Conservation (phyloP, 2,113 vertebrate genomes). For the Tragelaphus buxtoni region DNA sequence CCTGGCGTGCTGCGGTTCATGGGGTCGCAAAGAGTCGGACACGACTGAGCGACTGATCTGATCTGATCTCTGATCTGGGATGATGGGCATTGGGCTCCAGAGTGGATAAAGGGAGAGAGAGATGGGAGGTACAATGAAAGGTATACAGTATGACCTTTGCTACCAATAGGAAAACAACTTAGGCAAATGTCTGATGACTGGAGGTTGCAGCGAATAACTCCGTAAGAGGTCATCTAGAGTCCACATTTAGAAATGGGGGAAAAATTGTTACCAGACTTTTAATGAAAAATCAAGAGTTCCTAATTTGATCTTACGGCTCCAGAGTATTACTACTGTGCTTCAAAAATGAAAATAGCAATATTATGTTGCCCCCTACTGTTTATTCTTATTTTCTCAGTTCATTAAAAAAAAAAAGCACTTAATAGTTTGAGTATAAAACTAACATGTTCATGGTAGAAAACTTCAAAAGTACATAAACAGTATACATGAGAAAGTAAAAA, state of each 20-base stretch:
- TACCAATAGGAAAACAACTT: background rate
- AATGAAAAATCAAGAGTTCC: background rate
- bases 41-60: too few relatives aligned
- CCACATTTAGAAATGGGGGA: background rate
- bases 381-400: background rate
- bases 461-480: background rate
- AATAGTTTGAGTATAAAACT: background rate
- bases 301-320: background rate
- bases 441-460: background rate
- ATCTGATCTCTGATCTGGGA: too few relatives aligned
- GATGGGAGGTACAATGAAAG: background rate
- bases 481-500: background rate
- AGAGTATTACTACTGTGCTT: background rate
- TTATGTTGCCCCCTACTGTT: slow-evolving; percentile 49
- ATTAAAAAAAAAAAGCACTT: background rate
- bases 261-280: background rate
- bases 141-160: background rate
- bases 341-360: slow-evolving; percentile 19
- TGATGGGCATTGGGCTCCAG: background rate
- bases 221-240: background rate
- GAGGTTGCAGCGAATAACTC: background rate
- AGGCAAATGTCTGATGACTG: background rate
- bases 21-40: too few relatives aligned
- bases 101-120: background rate
- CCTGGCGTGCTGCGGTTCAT: too few relatives aligned